These are phyloP conservation scores for Orcinus orca DNA, from an alignment of 2,113 vertebrate species.

Conservation along the genomic window DNA sequence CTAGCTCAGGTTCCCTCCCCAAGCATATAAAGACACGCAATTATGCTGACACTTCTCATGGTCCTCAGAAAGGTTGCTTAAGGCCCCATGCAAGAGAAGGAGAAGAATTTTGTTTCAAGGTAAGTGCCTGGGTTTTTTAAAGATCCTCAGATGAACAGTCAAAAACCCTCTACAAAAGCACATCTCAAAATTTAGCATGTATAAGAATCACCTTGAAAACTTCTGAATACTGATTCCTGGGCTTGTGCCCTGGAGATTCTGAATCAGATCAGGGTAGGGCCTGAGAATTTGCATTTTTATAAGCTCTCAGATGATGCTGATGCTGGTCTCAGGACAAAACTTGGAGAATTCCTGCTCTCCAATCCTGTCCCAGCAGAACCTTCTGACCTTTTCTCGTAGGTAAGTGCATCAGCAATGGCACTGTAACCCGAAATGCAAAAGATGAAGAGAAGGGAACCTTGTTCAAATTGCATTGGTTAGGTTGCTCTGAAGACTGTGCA, in stretches of 20 bases:
- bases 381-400: background rate
- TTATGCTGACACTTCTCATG: slow-evolving; percentile 39
- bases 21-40: slow-evolving; percentile 57
- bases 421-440: background rate
- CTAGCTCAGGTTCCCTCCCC: slow-evolving; percentile 46
- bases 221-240: background rate
- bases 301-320: background rate
- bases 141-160: background rate
- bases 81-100: background rate
- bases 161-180: background rate
- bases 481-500: background rate
- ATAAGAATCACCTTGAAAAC: background rate
- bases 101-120: background rate
- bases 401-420: no score
- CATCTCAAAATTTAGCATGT: background rate
- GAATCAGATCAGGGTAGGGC: background rate
- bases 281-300: background rate
- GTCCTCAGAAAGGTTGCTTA: background rate
- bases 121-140: background rate
- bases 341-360: background rate
- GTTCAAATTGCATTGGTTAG: background rate
- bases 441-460: background rate
- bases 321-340: background rate
- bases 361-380: background rate
- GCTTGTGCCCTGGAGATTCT: background rate